Percentiles rank a stretch among this genome's conserved stretches.
phyloP scores from a whole-genome alignment of 2,113 vertebrate genomes.

The Cephalopholis sonnerati region DNA sequence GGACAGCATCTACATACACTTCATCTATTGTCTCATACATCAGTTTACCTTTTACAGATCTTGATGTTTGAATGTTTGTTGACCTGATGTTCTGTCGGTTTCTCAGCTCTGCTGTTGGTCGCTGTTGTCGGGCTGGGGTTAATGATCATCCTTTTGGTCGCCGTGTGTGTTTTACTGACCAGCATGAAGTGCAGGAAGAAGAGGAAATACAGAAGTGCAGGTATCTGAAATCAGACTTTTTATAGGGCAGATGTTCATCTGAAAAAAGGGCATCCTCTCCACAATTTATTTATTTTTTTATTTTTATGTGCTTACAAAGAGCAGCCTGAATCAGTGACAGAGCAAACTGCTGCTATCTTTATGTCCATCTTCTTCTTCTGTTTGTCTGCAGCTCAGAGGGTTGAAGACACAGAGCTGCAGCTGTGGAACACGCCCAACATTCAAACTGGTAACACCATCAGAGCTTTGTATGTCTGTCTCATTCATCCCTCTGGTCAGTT shows the following conservation, averaged over 20 bases:
- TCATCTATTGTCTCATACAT: background rate
- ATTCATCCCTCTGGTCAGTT: background rate
- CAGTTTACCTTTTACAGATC: accelerated
- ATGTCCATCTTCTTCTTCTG: too few species aligned
- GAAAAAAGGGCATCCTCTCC: too few species aligned
- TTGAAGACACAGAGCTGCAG: conserved; percentile 63
- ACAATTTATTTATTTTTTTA: too few species aligned
- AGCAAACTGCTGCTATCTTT: too few species aligned
- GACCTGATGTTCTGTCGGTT: background rate
- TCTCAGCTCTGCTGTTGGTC: conserved; percentile 47
- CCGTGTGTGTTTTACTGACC: conserved; percentile 51
- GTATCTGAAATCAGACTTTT: conserved; percentile 7
- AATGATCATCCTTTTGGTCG: conserved; percentile 29
- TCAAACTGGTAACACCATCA: conserved; percentile 18
- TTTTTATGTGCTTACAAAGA: too few species aligned
- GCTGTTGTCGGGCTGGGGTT: conserved; percentile 28
- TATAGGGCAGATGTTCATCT: too few species aligned
- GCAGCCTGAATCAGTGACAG: too few species aligned
- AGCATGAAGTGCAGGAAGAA: conserved; percentile 53
- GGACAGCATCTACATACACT: background rate
- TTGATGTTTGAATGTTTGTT: background rate
- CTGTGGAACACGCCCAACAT: conserved; percentile 13
- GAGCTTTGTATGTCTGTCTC: background rate
- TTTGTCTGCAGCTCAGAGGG: background rate
- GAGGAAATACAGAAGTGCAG: conserved; percentile 30